Conservation (phyloP, 2,797 vertebrate genomes). For the Rhadinocentrus ornatus region DNA sequence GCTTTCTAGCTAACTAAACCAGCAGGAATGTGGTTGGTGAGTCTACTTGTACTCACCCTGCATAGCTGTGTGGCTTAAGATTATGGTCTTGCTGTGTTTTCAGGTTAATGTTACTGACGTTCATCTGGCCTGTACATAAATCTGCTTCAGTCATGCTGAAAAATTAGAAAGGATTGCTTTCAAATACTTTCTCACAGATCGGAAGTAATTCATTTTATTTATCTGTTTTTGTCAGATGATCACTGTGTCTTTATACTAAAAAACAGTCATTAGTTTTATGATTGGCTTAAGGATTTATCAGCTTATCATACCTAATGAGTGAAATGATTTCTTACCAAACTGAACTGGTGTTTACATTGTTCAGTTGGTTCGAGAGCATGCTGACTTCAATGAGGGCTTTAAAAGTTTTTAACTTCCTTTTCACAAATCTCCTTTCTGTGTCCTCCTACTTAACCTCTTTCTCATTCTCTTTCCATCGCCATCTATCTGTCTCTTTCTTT, state of each 20-base stretch:
- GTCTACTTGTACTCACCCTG: too few species aligned
- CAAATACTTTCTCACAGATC: too few species aligned
- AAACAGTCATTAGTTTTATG: too few species aligned
- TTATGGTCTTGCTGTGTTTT: neutral
- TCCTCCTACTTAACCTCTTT: slow-evolving; percentile 45
- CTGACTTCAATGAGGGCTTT: slow-evolving; percentile 16
- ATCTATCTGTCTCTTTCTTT: slow-evolving; percentile 30
- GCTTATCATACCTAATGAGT: neutral
- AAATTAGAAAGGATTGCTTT: too few species aligned
- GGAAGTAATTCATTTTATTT: too few species aligned
- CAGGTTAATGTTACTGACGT: neutral
- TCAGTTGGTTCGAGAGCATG: neutral
- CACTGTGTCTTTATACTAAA: too few species aligned
- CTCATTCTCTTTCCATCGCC: slow-evolving; percentile 27
- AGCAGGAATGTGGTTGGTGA: too few species aligned
- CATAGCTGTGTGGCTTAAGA: neutral
- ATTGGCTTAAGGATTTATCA: too few species aligned
- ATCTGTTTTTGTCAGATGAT: too few species aligned
- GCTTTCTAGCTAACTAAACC: neutral
- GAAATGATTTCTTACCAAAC: neutral
- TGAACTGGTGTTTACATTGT: neutral
- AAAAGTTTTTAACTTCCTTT: slow-evolving; percentile 23
- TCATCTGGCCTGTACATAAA: neutral
- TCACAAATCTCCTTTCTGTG: slow-evolving; percentile 14
- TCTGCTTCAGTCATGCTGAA: too few species aligned